Evolutionary conservation across 1,140 invertebrate genomes (phyloP).

Genomic region (Lerema accius): DNA sequence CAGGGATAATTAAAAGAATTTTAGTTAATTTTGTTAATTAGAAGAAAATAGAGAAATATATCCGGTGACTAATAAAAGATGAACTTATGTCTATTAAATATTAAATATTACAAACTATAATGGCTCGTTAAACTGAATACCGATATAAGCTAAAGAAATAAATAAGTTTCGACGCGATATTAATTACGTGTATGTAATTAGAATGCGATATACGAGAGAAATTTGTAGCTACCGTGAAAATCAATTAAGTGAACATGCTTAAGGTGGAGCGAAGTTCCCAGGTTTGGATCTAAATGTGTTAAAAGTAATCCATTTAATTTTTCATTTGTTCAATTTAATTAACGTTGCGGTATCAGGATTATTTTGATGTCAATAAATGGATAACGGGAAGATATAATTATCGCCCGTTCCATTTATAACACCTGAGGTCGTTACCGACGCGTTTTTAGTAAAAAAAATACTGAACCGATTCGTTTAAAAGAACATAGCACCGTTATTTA

Average conservation of each 20-base stretch:
- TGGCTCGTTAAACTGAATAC: slow-evolving; percentile 9
- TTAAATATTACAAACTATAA: too few species aligned
- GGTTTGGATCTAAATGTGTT: not conserved
- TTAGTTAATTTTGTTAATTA: not conserved
- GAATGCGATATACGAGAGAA: slow-evolving; percentile 1
- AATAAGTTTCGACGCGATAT: slow-evolving; percentile 17
- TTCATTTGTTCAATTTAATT: not conserved
- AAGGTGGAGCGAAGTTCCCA: slow-evolving; percentile 2
- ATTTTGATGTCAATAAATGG: too few species aligned
- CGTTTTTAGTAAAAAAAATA: too few species aligned
- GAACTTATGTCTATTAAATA: slow-evolving; percentile 2
- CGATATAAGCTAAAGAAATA: slow-evolving; percentile 17
- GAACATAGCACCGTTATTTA: too few species aligned
- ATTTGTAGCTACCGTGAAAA: slow-evolving; percentile 19
- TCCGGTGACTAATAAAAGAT: slow-evolving; percentile 9
- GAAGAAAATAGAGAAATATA: not conserved
- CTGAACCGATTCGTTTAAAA: too few species aligned
- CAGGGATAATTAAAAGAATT: too few species aligned
- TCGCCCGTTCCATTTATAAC: too few species aligned
- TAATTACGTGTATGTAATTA: slow-evolving; percentile 7
- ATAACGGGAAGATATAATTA: too few species aligned
- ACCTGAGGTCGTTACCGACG: too few species aligned
- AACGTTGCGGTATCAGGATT: not conserved
- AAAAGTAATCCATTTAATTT: not conserved
- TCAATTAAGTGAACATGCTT: slow-evolving; percentile 21